Conservation (phyloP, 2,797 vertebrate species). For the Gastrophryne carolinensis region DNA sequence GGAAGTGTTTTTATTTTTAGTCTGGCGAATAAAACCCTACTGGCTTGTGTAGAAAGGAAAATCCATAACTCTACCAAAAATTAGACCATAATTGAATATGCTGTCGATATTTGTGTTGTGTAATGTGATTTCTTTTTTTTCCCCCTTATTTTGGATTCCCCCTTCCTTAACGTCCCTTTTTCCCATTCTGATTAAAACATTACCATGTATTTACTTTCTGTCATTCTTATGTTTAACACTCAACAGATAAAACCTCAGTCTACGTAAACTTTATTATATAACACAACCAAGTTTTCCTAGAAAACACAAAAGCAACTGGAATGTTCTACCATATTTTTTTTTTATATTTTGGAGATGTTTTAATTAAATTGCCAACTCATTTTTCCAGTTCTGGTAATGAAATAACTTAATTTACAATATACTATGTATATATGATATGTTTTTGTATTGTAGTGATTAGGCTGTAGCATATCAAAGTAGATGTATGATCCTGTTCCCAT, state of each 20-base stretch:
- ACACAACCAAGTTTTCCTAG: not conserved
- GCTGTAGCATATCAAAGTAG: no score
- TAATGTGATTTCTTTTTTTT: slow-evolving; percentile 67
- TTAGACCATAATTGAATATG: slow-evolving; percentile 73
- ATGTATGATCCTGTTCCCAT: no score
- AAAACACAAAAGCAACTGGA: not conserved
- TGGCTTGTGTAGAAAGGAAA: slow-evolving; percentile 68
- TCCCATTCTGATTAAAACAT: slow-evolving; percentile 71
- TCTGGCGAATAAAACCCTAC: slow-evolving; percentile 70
- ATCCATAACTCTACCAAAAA: slow-evolving; percentile 79
- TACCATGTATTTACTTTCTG: slow-evolving; percentile 71
- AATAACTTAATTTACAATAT: no score
- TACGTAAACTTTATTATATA: not conserved
- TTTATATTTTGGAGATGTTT: not conserved
- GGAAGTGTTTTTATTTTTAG: slow-evolving; percentile 69
- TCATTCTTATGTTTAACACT: slow-evolving; percentile 71
- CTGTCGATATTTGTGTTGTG: slow-evolving; percentile 77
- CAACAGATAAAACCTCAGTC: slow-evolving; percentile 54
- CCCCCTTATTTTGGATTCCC: slow-evolving; percentile 48
- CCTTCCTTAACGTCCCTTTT: not conserved
- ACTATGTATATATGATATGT: no score
- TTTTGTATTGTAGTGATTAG: not conserved
- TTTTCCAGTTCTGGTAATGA: not conserved
- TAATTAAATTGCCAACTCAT: not conserved
- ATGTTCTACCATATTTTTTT: not conserved